Evolutionary conservation across 2,113 vertebrate genomes (phyloP).

Genomic region (Leucopternis melanops): DNA sequence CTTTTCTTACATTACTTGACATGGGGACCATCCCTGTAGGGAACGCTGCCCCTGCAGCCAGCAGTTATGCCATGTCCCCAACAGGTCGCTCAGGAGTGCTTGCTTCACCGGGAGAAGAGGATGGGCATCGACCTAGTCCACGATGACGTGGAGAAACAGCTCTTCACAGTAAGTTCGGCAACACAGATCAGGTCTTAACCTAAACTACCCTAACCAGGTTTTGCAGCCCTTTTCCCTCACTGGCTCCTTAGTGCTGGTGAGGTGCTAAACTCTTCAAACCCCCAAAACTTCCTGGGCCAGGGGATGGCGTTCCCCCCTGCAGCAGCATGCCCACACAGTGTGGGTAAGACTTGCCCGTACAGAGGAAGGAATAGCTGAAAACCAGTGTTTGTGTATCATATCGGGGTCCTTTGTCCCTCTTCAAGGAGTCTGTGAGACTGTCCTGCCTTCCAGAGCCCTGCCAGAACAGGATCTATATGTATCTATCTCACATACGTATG

Average conservation of each 20-base stretch:
- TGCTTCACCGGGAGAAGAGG: constrained; percentile 91
- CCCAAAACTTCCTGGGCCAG: background rate
- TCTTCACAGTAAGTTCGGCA: constrained; percentile 76
- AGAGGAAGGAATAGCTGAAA: background rate
- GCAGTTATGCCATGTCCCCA: background rate
- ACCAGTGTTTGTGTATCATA: background rate
- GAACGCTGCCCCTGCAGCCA: background rate
- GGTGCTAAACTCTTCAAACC: background rate
- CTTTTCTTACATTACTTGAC: background rate
- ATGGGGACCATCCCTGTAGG: no score
- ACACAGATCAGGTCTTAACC: background rate
- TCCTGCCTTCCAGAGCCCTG: background rate
- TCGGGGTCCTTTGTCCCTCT: background rate
- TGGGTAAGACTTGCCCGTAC: background rate
- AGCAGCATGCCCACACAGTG: accelerated
- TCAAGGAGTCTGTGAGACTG: background rate
- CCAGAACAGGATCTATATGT: background rate
- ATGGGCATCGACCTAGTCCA: constrained; percentile 92
- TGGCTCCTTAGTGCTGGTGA: background rate
- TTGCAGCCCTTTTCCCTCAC: background rate
- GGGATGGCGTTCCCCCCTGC: background rate
- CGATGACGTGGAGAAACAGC: constrained; percentile 84
- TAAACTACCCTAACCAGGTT: background rate
- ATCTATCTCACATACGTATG: no score
- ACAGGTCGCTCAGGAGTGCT: constrained; percentile 89